Evolutionary conservation across 2,797 vertebrate species (phyloP).

Genomic region (Euphonia xanthogaster): DNA sequence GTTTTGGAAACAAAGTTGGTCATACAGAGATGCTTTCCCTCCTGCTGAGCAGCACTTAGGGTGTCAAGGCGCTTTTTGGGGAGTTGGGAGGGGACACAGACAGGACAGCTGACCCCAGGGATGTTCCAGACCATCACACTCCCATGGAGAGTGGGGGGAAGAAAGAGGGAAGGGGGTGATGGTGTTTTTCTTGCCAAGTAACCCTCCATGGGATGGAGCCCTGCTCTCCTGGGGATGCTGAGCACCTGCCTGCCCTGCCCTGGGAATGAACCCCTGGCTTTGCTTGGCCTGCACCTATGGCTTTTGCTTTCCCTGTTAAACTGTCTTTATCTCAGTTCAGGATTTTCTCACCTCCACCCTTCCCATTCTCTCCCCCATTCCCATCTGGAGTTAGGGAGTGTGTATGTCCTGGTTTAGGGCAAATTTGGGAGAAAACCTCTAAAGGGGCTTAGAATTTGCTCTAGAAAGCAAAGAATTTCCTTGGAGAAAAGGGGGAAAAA

Average conservation of each 20-base stretch:
- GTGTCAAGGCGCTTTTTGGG: neutral
- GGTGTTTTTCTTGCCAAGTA: neutral
- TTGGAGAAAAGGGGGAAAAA: neutral
- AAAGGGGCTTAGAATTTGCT: neutral
- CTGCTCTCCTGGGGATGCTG: too few species aligned
- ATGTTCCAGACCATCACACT: neutral
- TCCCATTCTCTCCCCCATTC: neutral
- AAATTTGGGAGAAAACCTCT: neutral
- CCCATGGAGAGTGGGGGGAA: neutral
- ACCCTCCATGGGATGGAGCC: neutral
- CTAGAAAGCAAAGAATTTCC: neutral
- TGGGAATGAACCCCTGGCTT: neutral
- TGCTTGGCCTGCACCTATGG: neutral
- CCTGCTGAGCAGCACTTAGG: neutral
- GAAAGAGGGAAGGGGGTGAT: neutral
- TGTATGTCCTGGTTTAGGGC: neutral
- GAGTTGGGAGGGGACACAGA: neutral
- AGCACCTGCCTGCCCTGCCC: neutral
- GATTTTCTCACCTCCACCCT: neutral
- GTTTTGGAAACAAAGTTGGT: neutral
- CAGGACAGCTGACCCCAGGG: neutral
- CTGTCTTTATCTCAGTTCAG: neutral
- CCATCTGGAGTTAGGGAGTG: accelerated
- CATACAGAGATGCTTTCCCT: neutral
- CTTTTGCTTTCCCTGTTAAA: neutral